Evolutionary conservation across 2,797 vertebrate species (phyloP), one percentile per base, ranked within the genome.

Genomic region (Tachyglossus aculeatus): DNA sequence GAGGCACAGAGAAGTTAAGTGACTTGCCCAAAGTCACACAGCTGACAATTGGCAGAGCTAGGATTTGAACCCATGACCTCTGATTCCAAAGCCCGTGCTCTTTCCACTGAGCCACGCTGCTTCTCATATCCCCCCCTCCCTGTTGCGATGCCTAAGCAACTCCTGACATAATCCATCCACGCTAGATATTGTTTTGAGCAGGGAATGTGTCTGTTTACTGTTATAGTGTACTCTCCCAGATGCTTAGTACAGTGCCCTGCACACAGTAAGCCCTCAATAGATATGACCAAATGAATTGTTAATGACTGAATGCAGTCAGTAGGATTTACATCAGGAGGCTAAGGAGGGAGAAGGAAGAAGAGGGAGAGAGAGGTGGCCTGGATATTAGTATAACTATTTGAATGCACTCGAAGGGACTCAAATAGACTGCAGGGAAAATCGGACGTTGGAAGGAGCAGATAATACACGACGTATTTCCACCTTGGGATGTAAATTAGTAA

Each of bases 401-500:
- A 53, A 61, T 8, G 11, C 16, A 19, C 22, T 27, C 15, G 5
- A 47, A 47, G 29, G 27, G 19, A 29, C 25, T 27, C 3, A 32
- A 39, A 29, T 25, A 40, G 4, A 11, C 1, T 3, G 2, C 18
- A 32, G 19, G 11, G 57, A 21, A 56, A 48, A 43, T 34, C 0
- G 2, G 7, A 41, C 47, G 83, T 55, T 10, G 59, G 21, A 59
- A 5, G 7, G 18, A 57, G 53, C 15, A 0, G 4, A 12, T 12
- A 61, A 44, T 52, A 51, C 36, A 7, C 21, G 57, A 47, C 24
- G 25, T 44, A 47, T 65, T 72, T 34, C 21, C 55, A 25, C 8
- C n/a, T 5, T 0, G 1, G 14, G 37, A 57, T 58, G 1, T 22
- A 71, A 27, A n/a, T n/a, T 1, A 51, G 39, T 57, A 39, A 39